Evolutionary conservation across 2,797 vertebrate species (phyloP).

Genomic region (Eurystomus glaucurus): DNA sequence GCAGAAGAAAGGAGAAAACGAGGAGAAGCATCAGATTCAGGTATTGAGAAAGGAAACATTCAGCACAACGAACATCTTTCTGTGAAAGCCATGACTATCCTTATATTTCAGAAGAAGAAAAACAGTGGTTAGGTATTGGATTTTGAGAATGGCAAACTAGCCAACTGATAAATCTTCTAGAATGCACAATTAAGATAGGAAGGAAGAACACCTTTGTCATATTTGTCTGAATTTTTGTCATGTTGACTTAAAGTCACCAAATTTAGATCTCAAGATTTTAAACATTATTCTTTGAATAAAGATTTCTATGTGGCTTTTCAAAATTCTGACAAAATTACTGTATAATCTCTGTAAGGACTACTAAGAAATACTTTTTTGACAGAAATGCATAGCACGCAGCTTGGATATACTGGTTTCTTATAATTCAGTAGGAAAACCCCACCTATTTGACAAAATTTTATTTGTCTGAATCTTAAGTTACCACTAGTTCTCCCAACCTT

Average conservation of each 20-base stretch:
- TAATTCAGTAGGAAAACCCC: not conserved
- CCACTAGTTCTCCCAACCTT: not conserved
- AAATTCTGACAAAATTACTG: not conserved
- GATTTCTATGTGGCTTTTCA: not conserved
- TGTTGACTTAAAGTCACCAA: not conserved
- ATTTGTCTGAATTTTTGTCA: not conserved
- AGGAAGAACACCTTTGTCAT: not conserved
- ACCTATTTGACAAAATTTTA: not conserved
- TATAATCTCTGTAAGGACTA: not conserved
- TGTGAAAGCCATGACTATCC: not conserved
- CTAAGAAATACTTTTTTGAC: not conserved
- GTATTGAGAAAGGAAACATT: slow-evolving; percentile 50
- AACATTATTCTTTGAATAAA: not conserved
- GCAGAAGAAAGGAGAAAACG: slow-evolving; percentile 77
- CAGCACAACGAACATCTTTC: slow-evolving; percentile 34
- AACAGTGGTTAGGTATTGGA: slow-evolving; percentile 11
- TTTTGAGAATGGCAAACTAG: not conserved
- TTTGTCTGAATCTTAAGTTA: not conserved
- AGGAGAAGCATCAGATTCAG: slow-evolving; percentile 78
- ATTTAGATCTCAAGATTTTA: not conserved
- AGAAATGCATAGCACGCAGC: not conserved
- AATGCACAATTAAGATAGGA: not conserved
- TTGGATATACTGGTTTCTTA: not conserved
- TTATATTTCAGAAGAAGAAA: not conserved
- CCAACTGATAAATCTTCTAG: not conserved